Evolutionary conservation across 2,113 vertebrate species (phyloP).

Genomic region (Trinectes maculatus): DNA sequence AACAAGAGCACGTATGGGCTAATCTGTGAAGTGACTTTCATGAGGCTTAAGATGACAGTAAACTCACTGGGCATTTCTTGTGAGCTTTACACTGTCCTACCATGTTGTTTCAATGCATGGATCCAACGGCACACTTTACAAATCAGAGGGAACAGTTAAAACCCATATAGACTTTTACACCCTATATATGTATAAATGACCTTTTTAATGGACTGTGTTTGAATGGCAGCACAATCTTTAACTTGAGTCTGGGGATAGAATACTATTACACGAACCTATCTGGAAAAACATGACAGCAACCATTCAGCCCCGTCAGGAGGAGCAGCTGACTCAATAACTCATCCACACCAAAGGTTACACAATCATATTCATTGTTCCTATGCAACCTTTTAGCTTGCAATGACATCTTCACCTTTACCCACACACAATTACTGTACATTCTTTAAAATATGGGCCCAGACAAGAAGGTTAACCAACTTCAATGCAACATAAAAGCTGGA

Average conservation of each 20-base stretch:
- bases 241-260: conserved; percentile 5
- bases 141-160: no score
- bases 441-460: conserved; percentile 45
- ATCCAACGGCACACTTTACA: background rate
- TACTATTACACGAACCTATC: conserved; percentile 21
- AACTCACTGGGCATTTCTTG: no score
- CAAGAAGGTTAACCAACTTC: conserved; percentile 60
- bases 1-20: background rate
- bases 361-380: conserved; percentile 47
- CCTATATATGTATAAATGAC: background rate
- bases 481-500: conserved; percentile 41
- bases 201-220: conserved; percentile 38
- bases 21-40: no score
- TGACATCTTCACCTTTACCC: conserved; percentile 59
- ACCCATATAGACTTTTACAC: no score
- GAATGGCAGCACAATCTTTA: conserved; percentile 48
- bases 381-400: conserved; percentile 53
- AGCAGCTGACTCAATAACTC: conserved; percentile 53
- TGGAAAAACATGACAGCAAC: conserved; percentile 39
- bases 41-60: no score
- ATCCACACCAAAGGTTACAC: conserved; percentile 55
- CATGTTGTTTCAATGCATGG: background rate
- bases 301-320: conserved; percentile 34
- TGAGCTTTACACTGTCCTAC: background rate
- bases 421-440: conserved; percentile 50